These are phyloP conservation scores for Trachemys scripta DNA, from an alignment of 2,113 vertebrate genomes.

Conservation along the genomic window DNA sequence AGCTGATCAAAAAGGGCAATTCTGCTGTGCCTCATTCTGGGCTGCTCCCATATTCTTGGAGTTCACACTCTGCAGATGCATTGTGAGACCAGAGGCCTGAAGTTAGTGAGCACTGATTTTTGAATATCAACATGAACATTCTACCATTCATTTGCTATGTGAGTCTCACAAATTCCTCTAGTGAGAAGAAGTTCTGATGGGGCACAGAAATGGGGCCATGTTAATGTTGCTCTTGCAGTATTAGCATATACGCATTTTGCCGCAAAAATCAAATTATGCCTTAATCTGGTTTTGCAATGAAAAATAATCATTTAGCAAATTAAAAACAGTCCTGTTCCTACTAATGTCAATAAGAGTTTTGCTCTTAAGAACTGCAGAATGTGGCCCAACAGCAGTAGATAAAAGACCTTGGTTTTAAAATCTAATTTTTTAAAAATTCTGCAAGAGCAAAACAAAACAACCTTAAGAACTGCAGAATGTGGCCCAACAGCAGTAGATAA, in stretches of 20 bases:
- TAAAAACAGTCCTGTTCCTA: not conserved
- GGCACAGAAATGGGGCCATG: not conserved
- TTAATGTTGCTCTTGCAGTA: not conserved
- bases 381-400: not conserved
- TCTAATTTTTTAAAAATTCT: not conserved
- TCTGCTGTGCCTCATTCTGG: not conserved
- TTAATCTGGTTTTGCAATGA: not conserved
- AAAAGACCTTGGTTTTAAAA: not conserved
- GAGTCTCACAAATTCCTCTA: not conserved
- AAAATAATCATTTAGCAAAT: not conserved
- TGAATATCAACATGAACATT: not conserved
- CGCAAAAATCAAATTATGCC: not conserved
- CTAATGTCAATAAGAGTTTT: not conserved
- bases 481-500: not conserved
- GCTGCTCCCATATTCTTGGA: not conserved
- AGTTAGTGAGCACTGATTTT: not conserved
- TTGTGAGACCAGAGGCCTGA: not conserved
- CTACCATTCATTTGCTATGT: not conserved
- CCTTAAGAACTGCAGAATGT: not conserved
- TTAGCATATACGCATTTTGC: not conserved
- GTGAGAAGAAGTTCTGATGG: not conserved
- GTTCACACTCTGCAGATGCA: not conserved
- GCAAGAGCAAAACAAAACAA: not conserved
- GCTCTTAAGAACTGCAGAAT: not conserved
- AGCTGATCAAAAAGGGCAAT: not conserved